Evolutionary conservation across 2,113 vertebrate species (phyloP), one percentile per base, ranked within the genome.

Genomic region (Cricetomys ansorgei): DNA sequence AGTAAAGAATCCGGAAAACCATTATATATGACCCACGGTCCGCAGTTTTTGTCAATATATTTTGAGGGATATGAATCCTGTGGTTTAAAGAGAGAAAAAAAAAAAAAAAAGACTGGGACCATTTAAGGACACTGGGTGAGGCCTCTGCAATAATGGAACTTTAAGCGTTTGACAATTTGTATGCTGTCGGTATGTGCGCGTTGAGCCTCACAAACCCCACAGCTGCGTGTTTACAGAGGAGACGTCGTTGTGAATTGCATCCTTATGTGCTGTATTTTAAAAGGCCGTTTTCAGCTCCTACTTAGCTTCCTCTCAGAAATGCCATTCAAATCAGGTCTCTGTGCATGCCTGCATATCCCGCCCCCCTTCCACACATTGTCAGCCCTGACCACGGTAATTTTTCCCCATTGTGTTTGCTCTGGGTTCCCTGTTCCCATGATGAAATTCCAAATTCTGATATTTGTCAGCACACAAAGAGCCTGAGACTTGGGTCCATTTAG

Each of bases 251-350:
- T 97, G 98, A 97, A 97, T 97, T 97, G 98, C 98, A 97, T 97
- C 97, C 97, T 97, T 97, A 97, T 98, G 97, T 97, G 97, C 97
- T 89, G 98, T 97, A 95, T 97, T 98, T 97, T 98, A 96, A 98
- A 97, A 97, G 97, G 95, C 97, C 98, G 94, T 97, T 97, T 97
- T 94, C 97, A 89, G 95, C 98, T 97, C 96, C 94, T 89, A 94
- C 98, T 97, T 97, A 97, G 98, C 96, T 97, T 93, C 96, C 97
- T 97, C 97, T 96, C 97, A 94, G 94, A 97, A 97, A 97, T 84
- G 91, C 96, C 96, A 97, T 97, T 97, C 96, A 95, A 88, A 97
- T 97, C 97, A 97, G 95, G 96, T 95, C 96, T 86, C 94, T 48
- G 85, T 59, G 92, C 91, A 50, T 17, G 80, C 48, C 29, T 89